These are phyloP conservation scores for Drosophila ustulata DNA, from an alignment of 2,888 invertebrate genomes.

Conservation along the genomic window DNA sequence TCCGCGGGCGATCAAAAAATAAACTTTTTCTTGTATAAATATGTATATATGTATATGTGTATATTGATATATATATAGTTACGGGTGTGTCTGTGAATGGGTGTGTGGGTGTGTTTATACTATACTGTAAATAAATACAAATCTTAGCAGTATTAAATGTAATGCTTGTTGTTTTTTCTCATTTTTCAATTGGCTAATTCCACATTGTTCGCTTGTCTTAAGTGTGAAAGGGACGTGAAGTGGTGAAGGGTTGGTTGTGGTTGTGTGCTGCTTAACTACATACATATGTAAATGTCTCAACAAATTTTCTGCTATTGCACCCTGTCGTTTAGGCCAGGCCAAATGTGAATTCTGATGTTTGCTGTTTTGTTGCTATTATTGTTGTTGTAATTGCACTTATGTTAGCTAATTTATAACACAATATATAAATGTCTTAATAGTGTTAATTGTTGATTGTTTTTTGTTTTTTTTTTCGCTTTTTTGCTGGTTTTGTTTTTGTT, in stretches of 20 bases:
- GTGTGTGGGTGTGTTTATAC: constrained; percentile 12
- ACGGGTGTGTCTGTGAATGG: background rate
- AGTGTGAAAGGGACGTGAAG: constrained; percentile 6
- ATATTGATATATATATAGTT: constrained; percentile 8
- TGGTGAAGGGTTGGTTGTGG: background rate
- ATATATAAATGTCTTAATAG: constrained; percentile 25
- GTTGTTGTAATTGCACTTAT: constrained; percentile 57
- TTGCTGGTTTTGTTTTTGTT: constrained; percentile 18
- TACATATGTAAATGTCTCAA: constrained; percentile 28
- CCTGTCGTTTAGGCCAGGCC: constrained; percentile 41
- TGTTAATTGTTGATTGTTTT: constrained; percentile 26
- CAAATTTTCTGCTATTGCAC: constrained; percentile 55
- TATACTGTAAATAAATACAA: constrained; percentile 53
- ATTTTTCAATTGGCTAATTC: constrained; percentile 44
- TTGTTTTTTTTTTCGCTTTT: constrained; percentile 10
- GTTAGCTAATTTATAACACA: constrained; percentile 39
- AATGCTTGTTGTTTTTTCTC: constrained; percentile 22
- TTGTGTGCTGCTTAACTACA: constrained; percentile 1
- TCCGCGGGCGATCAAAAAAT: constrained; percentile 6
- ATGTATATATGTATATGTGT: constrained; percentile 5
- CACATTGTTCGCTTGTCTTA: constrained; percentile 55
- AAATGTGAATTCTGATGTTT: constrained; percentile 12
- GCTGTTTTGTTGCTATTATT: constrained; percentile 11
- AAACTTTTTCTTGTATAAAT: background rate
- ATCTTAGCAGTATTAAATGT: constrained; percentile 33